Percentiles rank a stretch among this genome's conserved stretches.
Evolutionary conservation across 2,888 invertebrate genomes (phyloP).

Genomic region (Leistus spinibarbis): DNA sequence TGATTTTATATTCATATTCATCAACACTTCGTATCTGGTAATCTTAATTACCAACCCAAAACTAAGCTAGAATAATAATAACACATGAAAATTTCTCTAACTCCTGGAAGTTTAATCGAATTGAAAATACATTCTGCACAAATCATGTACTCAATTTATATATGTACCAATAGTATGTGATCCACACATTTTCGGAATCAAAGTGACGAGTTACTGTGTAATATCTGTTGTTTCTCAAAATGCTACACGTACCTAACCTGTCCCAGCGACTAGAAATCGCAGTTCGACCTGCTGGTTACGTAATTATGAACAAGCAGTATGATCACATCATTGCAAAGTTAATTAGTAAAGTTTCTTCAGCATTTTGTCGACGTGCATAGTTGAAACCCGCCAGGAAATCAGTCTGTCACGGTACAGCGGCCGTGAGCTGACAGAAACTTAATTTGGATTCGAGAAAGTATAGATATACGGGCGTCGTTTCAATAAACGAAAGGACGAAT

Average conservation of each 20-base stretch:
- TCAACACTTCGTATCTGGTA: too few species aligned
- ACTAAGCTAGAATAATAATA: too few species aligned
- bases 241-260: too few species aligned
- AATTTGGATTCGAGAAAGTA: slow-evolving; percentile 16
- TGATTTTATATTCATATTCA: background rate
- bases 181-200: too few species aligned
- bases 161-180: too few species aligned
- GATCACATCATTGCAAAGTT: slow-evolving; percentile 34
- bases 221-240: too few species aligned
- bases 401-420: background rate
- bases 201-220: too few species aligned
- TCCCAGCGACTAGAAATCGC: background rate
- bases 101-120: too few species aligned
- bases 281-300: background rate
- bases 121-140: too few species aligned
- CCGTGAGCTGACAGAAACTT: slow-evolving; percentile 26
- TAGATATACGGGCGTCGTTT: slow-evolving; percentile 26
- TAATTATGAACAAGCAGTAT: slow-evolving; percentile 27
- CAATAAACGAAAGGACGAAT: slow-evolving; percentile 27
- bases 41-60: too few species aligned
- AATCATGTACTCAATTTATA: too few species aligned
- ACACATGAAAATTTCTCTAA: too few species aligned
- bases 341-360: slow-evolving; percentile 28
- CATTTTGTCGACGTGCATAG: background rate
- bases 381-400: background rate